phyloP scores from a whole-genome alignment of 2,797 vertebrate species.

The Kryptopterus vitreolus region DNA sequence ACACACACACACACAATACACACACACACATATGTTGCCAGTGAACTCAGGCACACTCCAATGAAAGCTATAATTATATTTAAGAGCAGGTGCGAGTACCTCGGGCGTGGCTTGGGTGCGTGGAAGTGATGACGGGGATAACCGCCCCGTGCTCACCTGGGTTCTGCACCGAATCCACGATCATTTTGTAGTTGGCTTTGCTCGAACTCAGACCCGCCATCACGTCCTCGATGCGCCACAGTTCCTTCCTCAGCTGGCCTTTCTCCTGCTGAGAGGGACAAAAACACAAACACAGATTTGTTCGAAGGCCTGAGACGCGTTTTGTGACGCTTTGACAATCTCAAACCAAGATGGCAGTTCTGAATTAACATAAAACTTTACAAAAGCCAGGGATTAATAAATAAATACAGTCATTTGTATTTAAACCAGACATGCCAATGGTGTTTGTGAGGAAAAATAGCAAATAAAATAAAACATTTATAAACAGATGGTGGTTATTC shows the following conservation, averaged over 20 bases:
- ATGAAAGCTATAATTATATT: not conserved
- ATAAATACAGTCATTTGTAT: not conserved
- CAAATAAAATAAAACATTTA: not conserved
- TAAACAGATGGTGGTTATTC: not conserved
- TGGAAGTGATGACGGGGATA: slow-evolving; percentile 42
- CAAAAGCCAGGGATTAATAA: not conserved
- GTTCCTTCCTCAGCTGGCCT: slow-evolving; percentile 90
- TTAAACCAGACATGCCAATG: not conserved
- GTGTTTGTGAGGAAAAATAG: not conserved
- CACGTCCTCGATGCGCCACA: slow-evolving; percentile 98
- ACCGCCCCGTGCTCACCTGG: slow-evolving; percentile 80
- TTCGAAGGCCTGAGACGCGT: not conserved
- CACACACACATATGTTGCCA: slow-evolving; percentile 9
- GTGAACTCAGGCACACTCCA: not conserved
- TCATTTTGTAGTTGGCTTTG: slow-evolving; percentile 93
- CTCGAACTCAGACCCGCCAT: slow-evolving; percentile 91
- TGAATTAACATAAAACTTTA: not conserved
- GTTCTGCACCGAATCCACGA: slow-evolving; percentile 93
- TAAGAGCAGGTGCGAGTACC: slow-evolving; percentile 32
- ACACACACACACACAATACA: slow-evolving; percentile 7
- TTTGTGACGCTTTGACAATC: not conserved
- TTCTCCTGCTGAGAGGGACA: slow-evolving; percentile 78
- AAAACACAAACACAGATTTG: slow-evolving; percentile 13
- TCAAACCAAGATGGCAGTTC: no score
- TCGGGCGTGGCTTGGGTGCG: slow-evolving; percentile 44